Percentiles rank a stretch among this genome's conserved stretches.
Evolutionary conservation across 1,140 invertebrate genomes (phyloP).

Genomic region (Choristoneura fumiferana): DNA sequence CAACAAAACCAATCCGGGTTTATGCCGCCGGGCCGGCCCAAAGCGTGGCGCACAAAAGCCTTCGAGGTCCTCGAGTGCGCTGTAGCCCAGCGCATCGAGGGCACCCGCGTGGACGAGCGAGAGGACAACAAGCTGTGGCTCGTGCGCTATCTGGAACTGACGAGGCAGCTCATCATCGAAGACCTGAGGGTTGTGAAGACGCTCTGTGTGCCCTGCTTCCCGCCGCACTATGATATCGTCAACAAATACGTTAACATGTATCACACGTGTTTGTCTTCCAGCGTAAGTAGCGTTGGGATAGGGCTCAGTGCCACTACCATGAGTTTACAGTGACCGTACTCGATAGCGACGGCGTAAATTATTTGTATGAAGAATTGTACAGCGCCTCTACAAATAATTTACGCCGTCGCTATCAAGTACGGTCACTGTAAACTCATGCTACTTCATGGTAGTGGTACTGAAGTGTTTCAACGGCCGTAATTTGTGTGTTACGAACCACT

Average conservation of each 20-base stretch:
- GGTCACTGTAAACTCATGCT: no score
- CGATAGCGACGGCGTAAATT: no score
- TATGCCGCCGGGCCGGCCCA: constrained; percentile 94
- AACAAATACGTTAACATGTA: constrained; percentile 96
- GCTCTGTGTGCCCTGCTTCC: constrained; percentile 96
- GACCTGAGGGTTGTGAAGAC: constrained; percentile 96
- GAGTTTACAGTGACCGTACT: no score
- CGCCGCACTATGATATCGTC: constrained; percentile 96
- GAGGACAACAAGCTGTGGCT: constrained; percentile 97
- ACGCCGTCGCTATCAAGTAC: no score
- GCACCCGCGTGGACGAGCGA: constrained; percentile 95
- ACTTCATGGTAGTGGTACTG: no score
- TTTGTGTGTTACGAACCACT: no score
- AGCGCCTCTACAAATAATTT: no score
- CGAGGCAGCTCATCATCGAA: constrained; percentile 92
- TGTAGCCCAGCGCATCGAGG: constrained; percentile 90
- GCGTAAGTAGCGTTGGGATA: constrained; percentile 84
- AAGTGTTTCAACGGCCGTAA: no score
- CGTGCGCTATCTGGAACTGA: constrained; percentile 88
- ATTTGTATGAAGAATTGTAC: no score
- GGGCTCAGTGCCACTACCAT: no score
- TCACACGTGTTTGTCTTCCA: constrained; percentile 90
- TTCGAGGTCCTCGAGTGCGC: constrained; percentile 91
- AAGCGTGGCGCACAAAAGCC: constrained; percentile 94
- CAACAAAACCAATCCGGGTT: constrained; percentile 91